Base-by-base conservation (phyloP, 2,113 vertebrate species). In the Hemiscyllium ocellatum region DNA sequence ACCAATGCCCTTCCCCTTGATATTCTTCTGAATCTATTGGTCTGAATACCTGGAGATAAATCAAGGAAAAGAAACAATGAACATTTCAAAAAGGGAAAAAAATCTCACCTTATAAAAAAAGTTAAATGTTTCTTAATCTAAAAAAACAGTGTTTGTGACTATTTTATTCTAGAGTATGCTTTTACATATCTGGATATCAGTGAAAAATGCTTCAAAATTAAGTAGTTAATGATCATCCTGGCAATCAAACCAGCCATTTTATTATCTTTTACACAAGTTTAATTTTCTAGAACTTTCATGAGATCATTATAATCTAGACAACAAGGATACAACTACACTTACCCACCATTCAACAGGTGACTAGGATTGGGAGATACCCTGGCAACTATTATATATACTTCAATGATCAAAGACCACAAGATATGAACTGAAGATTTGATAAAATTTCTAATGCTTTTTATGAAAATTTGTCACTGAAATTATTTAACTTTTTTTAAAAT, bases 41-140 rank as follows among this genome's bases (percentile, higher is more conserved):
- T 22, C 65, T 91, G 33, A 37, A 19, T 93, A 93, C 66, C 37
- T 66, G 61, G 7, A 15, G 80, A 42, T 83, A 37, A 83, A 83
- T 13, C 42, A 61, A 42, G 42, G 61, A 47, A 70, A 94, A 94
- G 13, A 72, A 72, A 4, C 4, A 76, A 95, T 95, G 26, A 95
- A 94, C n/a, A 24, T 94, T 33, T 94, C n/a, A 94, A 50, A 94
- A 50, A 50, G 68, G 20, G 42, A 72, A 95, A 72, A 95, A 72
- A 70, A 26, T 50, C 37, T 50, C 37, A 72, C 37, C 68, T 20
- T 68, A 24, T 42, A 65, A 69, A 69, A 65, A 69, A 94, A 24
- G 47, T 42, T 50, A 87, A 87, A 52, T 89, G 50, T 24, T 89
- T 22, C 4, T 56, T 89, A 26, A 42, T 42, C 37, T 42, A 83